A percentile compares a stretch with the other conserved stretches of the same genome.
These are phyloP conservation scores for Drepana falcataria DNA, from an alignment of 2,888 invertebrate species.

Conservation along the genomic window DNA sequence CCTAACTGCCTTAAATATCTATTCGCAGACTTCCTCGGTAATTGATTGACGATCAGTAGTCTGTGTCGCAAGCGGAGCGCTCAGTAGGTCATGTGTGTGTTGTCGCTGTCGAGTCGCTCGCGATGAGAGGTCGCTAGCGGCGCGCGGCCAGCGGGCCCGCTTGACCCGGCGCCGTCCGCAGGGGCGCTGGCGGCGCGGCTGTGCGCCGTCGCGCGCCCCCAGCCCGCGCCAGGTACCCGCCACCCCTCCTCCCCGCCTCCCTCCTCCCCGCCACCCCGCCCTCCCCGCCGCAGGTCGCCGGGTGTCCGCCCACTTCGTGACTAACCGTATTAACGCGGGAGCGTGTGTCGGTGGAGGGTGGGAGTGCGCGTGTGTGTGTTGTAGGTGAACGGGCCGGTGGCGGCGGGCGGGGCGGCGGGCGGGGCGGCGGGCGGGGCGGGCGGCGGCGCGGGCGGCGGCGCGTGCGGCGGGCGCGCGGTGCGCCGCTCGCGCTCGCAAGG, in stretches of 20 bases:
- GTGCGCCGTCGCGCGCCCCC: conserved; percentile 38
- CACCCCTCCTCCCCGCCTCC: conserved; percentile 25
- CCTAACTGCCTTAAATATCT: conserved; percentile 85
- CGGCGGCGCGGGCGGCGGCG: conserved; percentile 32
- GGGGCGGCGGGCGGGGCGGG: conserved; percentile 67
- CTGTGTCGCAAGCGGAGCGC: conserved; percentile 26
- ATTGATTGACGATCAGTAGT: conserved; percentile 36
- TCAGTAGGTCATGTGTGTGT: conserved; percentile 67
- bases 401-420: conserved; percentile 48
- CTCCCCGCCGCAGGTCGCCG: conserved; percentile 11
- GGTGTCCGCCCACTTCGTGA: conserved; percentile 7
- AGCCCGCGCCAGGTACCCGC: conserved; percentile 12
- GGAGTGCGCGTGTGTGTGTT: conserved; percentile 32
- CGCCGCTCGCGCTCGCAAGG: conserved; percentile 96
- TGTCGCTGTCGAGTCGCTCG: conserved; percentile 56
- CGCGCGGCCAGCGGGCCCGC: conserved; percentile 20
- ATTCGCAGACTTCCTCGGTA: conserved; percentile 83
- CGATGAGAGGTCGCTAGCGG: conserved; percentile 39
- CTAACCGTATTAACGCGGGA: conserved; percentile 9
- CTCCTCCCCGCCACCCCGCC: conserved; percentile 15
- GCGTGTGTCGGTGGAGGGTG: conserved; percentile 15
- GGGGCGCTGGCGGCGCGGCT: conserved; percentile 18
- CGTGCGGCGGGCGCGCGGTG: conserved; percentile 59
- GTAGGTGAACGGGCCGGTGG: conserved; percentile 51
- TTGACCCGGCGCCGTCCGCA: conserved; percentile 6